Percentiles rank a stretch among this genome's conserved stretches.
These are phyloP conservation scores for Trinorchestia longiramus DNA, from an alignment of 1,140 invertebrate genomes.

Conservation along the genomic window DNA sequence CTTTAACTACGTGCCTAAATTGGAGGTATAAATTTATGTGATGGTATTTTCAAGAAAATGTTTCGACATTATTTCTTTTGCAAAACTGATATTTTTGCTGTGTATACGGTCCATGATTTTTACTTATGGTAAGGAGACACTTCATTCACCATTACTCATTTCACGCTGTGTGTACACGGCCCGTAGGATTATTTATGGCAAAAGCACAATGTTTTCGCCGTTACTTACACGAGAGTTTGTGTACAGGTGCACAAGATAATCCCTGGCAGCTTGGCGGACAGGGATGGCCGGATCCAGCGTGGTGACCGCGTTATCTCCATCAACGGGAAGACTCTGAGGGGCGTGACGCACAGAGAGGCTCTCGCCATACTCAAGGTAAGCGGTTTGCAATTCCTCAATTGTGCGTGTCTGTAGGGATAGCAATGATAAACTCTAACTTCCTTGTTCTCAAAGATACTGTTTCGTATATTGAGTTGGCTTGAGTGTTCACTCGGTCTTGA, in stretches of 20 bases:
- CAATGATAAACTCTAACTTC: background rate
- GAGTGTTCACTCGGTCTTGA: too few relatives aligned
- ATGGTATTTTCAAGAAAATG: background rate
- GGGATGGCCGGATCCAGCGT: slow-evolving; percentile 85
- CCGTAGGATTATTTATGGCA: too few relatives aligned
- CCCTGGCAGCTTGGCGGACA: slow-evolving; percentile 84
- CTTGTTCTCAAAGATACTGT: too few relatives aligned
- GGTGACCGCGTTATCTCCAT: slow-evolving; percentile 90
- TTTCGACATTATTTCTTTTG: background rate
- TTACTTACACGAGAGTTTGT: background rate
- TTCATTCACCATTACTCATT: too few relatives aligned
- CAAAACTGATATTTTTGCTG: background rate
- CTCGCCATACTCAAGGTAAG: slow-evolving; percentile 85
- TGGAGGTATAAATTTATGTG: background rate
- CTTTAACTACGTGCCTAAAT: background rate
- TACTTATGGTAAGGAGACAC: background rate
- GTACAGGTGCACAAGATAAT: slow-evolving; percentile 86
- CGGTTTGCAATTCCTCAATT: background rate
- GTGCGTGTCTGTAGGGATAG: background rate
- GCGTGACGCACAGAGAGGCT: slow-evolving; percentile 86
- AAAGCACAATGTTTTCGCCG: too few relatives aligned
- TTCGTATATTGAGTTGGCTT: too few relatives aligned
- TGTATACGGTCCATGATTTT: background rate
- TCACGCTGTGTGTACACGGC: too few relatives aligned
- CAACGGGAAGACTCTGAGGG: slow-evolving; percentile 85